Conservation (phyloP, 2,113 vertebrate genomes). For the Bubo scandiacus region DNA sequence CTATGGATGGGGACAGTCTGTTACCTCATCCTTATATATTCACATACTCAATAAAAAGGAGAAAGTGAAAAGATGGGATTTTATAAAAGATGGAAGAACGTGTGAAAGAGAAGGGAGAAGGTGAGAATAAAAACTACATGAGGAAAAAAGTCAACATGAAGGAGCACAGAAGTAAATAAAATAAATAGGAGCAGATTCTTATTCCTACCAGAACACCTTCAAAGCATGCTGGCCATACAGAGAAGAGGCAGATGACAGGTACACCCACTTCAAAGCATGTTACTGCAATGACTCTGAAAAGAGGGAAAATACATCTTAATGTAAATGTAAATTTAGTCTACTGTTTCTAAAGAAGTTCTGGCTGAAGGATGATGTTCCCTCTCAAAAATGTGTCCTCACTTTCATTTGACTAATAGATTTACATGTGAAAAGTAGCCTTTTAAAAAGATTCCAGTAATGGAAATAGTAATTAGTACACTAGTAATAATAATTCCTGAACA, state of each 20-base stretch:
- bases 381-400: background rate
- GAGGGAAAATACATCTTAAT: background rate
- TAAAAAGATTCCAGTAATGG: background rate
- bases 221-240: background rate
- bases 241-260: background rate
- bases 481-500: background rate
- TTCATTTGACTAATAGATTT: background rate
- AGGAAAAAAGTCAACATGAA: background rate
- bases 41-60: background rate
- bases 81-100: background rate
- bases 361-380: background rate
- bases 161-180: background rate
- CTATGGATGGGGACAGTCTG: background rate
- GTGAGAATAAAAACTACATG: background rate
- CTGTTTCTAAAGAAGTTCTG: background rate
- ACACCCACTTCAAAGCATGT: background rate
- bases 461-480: constrained; percentile 6
- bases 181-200: background rate
- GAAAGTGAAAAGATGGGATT: background rate
- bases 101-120: background rate
- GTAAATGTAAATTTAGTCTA: background rate
- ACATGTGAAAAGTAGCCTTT: background rate
- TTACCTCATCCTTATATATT: background rate
- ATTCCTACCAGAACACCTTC: background rate
- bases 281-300: background rate